These are phyloP conservation scores for Okamejei kenojei DNA, from an alignment of 2,797 vertebrate genomes.

Conservation along the genomic window DNA sequence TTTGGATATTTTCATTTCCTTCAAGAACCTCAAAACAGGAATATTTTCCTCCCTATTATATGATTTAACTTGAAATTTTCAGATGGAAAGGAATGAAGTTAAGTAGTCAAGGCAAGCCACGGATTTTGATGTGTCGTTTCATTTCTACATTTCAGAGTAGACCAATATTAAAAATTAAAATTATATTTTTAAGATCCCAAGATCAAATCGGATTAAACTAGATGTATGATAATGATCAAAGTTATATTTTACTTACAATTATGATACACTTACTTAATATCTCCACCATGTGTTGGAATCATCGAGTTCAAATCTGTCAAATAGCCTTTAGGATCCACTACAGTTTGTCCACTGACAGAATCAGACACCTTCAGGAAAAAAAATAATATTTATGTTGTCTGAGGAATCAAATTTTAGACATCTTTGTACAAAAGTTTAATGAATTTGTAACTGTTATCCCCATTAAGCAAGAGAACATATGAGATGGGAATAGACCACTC, in stretches of 20 bases:
- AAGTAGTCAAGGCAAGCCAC: neutral
- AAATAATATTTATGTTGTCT: neutral
- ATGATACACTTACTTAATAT: conserved; percentile 78
- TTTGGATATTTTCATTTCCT: neutral
- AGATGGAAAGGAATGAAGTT: neutral
- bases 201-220: neutral
- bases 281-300: conserved; percentile 95
- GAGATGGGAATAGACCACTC: no score
- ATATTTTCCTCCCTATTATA: neutral
- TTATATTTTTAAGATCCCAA: neutral
- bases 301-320: conserved; percentile 96
- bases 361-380: conserved; percentile 77
- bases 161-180: neutral
- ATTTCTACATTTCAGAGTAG: neutral
- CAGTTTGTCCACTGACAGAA: conserved; percentile 94
- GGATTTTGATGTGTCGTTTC: neutral
- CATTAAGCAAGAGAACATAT: neutral
- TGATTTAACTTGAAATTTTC: neutral
- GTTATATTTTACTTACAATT: neutral
- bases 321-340: conserved; percentile 96
- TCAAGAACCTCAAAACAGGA: neutral
- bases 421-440: no score
- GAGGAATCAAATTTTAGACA: neutral
- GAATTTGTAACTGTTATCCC: no score
- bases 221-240: neutral